phyloP scores from a whole-genome alignment of 2,888 invertebrate genomes.

The Caenorhabditis virilis region DNA sequence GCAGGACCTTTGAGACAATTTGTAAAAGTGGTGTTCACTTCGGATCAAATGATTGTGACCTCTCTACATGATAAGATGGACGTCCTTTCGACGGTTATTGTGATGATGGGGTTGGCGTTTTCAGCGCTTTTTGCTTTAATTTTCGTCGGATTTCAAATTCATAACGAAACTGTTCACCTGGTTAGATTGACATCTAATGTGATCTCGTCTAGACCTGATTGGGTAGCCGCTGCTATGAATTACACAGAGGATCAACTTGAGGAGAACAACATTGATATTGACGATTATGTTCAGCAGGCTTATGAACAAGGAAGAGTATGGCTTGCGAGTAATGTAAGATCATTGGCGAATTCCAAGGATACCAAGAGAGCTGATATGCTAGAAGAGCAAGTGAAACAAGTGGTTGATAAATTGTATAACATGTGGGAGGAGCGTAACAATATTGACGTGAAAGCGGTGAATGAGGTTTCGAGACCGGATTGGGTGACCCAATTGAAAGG shows the following conservation, averaged over 20 bases:
- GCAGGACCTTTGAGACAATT: slow-evolving; percentile 67
- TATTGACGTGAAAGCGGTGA: slow-evolving; percentile 15
- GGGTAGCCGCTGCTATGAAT: slow-evolving; percentile 63
- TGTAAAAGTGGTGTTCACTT: slow-evolving; percentile 56
- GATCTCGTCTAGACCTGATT: slow-evolving; percentile 60
- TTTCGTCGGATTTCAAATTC: slow-evolving; percentile 64
- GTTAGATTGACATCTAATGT: slow-evolving; percentile 57
- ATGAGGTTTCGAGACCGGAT: slow-evolving; percentile 39
- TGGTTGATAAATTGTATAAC: slow-evolving; percentile 66
- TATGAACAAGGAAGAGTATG: slow-evolving; percentile 66
- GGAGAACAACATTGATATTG: slow-evolving; percentile 63
- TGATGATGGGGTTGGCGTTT: slow-evolving; percentile 61
- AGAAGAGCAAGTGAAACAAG: slow-evolving; percentile 66
- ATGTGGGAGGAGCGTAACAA: slow-evolving; percentile 62
- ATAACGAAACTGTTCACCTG: slow-evolving; percentile 63
- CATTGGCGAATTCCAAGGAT: slow-evolving; percentile 63
- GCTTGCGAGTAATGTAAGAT: slow-evolving; percentile 64
- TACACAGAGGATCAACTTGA: slow-evolving; percentile 64
- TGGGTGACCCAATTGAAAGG: slow-evolving; percentile 58
- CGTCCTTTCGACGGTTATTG: slow-evolving; percentile 63
- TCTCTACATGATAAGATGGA: slow-evolving; percentile 58
- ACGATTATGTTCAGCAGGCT: slow-evolving; percentile 67
- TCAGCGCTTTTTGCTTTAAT: slow-evolving; percentile 54
- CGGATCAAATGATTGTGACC: slow-evolving; percentile 47
- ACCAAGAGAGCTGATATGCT: slow-evolving; percentile 64